These are phyloP conservation scores for Margarornis squamiger DNA, from an alignment of 2,797 vertebrate species.

Conservation along the genomic window DNA sequence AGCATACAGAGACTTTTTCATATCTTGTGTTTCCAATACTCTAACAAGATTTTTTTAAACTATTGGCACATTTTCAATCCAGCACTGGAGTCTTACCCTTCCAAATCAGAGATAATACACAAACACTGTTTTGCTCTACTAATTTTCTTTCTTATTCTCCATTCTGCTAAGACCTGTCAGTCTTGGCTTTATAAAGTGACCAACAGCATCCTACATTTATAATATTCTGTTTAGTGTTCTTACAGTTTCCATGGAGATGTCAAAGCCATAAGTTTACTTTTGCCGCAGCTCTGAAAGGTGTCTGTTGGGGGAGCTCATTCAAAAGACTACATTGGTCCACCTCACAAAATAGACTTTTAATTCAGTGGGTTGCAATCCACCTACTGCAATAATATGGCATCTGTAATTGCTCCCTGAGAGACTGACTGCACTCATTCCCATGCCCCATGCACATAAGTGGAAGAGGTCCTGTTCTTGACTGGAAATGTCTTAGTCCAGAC, in stretches of 20 bases:
- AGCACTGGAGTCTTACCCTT: neutral
- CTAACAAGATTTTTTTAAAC: neutral
- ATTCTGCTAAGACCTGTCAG: neutral
- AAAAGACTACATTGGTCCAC: neutral
- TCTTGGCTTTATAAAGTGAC: neutral
- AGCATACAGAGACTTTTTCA: neutral
- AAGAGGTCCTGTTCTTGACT: neutral
- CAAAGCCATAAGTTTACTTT: neutral
- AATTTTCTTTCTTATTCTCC: neutral
- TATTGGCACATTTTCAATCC: neutral
- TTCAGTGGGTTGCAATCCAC: neutral
- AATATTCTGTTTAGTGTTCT: neutral
- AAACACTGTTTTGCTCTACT: neutral
- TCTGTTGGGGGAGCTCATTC: neutral
- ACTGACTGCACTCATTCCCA: accelerated
- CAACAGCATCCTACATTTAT: neutral
- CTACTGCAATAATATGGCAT: neutral
- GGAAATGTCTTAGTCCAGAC: neutral
- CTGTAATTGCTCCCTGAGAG: conserved; percentile 40
- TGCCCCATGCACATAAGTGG: neutral
- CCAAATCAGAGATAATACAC: neutral
- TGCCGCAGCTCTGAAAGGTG: neutral
- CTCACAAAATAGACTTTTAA: neutral
- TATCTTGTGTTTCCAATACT: neutral
- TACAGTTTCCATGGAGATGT: neutral